Conservation (phyloP, 1,140 invertebrate genomes). For the Calliopsis andreniformis region DNA sequence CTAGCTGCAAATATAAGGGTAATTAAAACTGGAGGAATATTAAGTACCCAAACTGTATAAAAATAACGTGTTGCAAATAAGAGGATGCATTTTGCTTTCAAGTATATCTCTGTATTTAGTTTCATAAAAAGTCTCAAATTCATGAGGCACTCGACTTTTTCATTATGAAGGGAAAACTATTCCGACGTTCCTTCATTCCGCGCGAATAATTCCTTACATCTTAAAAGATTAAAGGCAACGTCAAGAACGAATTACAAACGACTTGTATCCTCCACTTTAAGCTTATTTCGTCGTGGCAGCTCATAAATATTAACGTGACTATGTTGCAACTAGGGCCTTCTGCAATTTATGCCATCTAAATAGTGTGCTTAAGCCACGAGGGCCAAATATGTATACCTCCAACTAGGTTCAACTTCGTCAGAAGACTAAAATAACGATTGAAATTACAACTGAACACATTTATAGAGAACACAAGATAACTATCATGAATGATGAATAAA, state of each 20-base stretch:
- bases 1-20: too few relatives aligned
- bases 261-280: constrained; percentile 20
- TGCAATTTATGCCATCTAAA: constrained; percentile 28
- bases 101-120: background rate
- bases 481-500: too few relatives aligned
- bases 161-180: background rate
- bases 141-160: constrained; percentile 3
- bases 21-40: too few relatives aligned
- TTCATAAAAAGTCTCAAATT: background rate
- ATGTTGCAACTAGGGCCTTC: background rate
- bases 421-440: background rate
- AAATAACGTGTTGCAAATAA: background rate
- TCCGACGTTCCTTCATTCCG: background rate
- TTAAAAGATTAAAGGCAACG: constrained; percentile 25
- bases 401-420: background rate
- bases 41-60: too few relatives aligned
- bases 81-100: background rate
- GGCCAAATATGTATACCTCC: background rate
- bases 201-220: constrained; percentile 24
- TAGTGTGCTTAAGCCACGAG: background rate
- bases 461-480: too few relatives aligned
- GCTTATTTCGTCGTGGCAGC: constrained; percentile 7
- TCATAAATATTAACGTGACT: constrained; percentile 36
- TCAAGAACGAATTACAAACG: constrained; percentile 21
- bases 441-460: too few relatives aligned